Base-by-base conservation (phyloP, 2,113 vertebrate species). In the Marcusenius ussheri region DNA sequence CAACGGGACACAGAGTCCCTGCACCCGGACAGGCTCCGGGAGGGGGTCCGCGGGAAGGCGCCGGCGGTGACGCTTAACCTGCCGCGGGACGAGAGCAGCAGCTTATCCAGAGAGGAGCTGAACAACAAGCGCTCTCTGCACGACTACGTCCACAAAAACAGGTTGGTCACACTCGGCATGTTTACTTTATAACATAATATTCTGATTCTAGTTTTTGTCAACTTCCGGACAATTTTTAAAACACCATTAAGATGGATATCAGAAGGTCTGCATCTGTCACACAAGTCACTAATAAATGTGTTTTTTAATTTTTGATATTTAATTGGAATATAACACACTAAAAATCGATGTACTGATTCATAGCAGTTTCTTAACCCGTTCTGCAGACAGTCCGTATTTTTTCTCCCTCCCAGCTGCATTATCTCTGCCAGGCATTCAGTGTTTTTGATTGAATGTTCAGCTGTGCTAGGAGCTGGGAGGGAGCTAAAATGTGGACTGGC, bases 141-240 rank as follows among this genome's bases (percentile, higher is more conserved):
- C 93, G 95, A 97, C 83, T 96, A 94, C 0, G 90, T 94, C 87
- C 94, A 77, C 45, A 96, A 96, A 92, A 96, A 95, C 96, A 98
- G 96, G 98, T 98, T 93, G 89, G 91, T 51, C 24, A 27, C 27
- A 8, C 24, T 62, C 24, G 10, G 8, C 35, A 62, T 51, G 49
- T 56, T 21, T 39, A n/a, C 4, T 62, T n/a, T 31, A 39, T 58
- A 42, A 58, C 27, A 9, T 35, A 42, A n/a, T 15, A 89, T 3
- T 50, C 15, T 11, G 46, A 88, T 62, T 80, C 8, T 89, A 1
- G 1, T 10, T 88, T 83, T 86, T 39, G 24, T 70, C 31, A 47
- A 50, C 45, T 31, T 89, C n/a, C 11, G 27, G 31, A 39, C 15
- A 17, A 3, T 31, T 77, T 77, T 39, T 77, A 77, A 17, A 77